Evolutionary conservation across 2,888 invertebrate genomes (phyloP).

Genomic region (Vandiemenella viatica): DNA sequence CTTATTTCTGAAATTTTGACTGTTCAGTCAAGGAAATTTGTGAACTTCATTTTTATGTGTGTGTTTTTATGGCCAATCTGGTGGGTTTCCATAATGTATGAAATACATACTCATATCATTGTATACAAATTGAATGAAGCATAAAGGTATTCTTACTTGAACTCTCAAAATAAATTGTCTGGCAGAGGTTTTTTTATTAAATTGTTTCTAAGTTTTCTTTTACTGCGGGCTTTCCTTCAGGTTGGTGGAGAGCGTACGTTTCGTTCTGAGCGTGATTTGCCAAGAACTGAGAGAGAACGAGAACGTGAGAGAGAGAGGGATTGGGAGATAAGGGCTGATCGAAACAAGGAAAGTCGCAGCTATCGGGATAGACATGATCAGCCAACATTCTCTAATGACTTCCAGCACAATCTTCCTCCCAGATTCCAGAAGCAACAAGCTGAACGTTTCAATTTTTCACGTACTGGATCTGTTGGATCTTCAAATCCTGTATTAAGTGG

Average conservation of each 20-base stretch:
- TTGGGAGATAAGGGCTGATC: conserved; percentile 24
- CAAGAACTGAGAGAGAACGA: conserved; percentile 18
- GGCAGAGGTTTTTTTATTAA: too few relatives aligned
- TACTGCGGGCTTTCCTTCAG: too few relatives aligned
- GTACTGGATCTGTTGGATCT: conserved; percentile 7
- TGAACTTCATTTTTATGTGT: conserved; percentile 7
- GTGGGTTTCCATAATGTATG: too few relatives aligned
- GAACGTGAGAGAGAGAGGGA: conserved; percentile 8
- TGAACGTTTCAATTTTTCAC: conserved; percentile 23
- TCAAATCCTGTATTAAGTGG: conserved; percentile 6
- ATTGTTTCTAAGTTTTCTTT: too few relatives aligned
- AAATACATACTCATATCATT: too few relatives aligned
- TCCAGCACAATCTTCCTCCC: conserved; percentile 72
- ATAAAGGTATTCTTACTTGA: too few relatives aligned
- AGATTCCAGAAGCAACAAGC: conserved; percentile 67
- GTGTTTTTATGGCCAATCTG: too few relatives aligned
- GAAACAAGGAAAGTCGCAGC: conserved; percentile 22
- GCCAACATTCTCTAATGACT: conserved; percentile 53
- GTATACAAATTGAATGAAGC: too few relatives aligned
- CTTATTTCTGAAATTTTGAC: background rate
- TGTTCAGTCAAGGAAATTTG: conserved; percentile 4
- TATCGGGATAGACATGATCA: conserved; percentile 11
- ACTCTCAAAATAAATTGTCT: too few relatives aligned
- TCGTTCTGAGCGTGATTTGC: conserved; percentile 1
- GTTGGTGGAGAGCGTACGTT: too few relatives aligned